These are phyloP conservation scores for Tethea ocularis DNA, from an alignment of 2,888 invertebrate species.

Conservation along the genomic window DNA sequence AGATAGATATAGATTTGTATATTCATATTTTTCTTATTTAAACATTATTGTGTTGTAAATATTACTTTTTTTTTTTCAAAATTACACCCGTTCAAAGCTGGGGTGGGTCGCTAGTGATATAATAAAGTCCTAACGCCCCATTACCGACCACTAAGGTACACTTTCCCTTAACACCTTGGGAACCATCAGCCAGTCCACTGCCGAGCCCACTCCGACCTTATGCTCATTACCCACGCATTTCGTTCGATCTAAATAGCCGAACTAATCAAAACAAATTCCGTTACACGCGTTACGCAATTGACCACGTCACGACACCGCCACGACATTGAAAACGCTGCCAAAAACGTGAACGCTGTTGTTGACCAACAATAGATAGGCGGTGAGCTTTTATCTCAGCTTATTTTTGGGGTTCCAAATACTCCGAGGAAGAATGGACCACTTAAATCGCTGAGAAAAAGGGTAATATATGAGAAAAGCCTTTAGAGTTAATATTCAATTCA, in stretches of 20 bases:
- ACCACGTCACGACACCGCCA: constrained; percentile 22
- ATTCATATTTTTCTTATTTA: no score
- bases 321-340: constrained; percentile 51
- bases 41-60: no score
- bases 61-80: no score
- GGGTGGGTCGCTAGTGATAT: no score
- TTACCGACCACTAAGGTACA: neutral
- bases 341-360: constrained; percentile 20
- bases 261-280: constrained; percentile 17
- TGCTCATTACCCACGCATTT: neutral
- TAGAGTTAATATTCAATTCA: no score
- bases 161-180: neutral
- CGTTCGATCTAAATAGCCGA: neutral
- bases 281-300: constrained; percentile 27
- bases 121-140: neutral
- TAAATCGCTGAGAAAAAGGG: neutral
- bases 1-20: no score
- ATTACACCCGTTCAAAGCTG: no score
- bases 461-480: no score
- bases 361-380: constrained; percentile 1
- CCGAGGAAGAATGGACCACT: neutral
- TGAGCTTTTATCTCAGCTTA: neutral
- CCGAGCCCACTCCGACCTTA: neutral
- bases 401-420: neutral
- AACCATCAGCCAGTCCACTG: neutral